These are phyloP conservation scores for Helicolenus hilgendorfi DNA, from an alignment of 2,797 vertebrate species.

Conservation along the genomic window DNA sequence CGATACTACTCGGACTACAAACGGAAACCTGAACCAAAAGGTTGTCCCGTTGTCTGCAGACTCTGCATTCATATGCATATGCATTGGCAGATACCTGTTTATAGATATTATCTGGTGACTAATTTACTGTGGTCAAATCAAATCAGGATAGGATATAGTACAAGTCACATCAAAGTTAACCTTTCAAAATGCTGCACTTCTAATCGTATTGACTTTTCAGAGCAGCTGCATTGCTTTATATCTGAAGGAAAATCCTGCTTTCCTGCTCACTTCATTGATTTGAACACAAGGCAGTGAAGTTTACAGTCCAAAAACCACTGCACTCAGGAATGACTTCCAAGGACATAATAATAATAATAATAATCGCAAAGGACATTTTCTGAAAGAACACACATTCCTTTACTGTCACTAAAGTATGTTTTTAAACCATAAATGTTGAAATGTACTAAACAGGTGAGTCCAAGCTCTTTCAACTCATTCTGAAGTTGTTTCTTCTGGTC, in stretches of 20 bases:
- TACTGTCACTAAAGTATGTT: neutral
- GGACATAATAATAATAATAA: neutral
- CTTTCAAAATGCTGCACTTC: neutral
- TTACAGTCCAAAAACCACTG: neutral
- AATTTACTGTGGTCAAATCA: neutral
- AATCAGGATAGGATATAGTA: neutral
- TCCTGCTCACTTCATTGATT: neutral
- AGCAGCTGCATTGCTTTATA: neutral
- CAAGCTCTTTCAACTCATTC: neutral
- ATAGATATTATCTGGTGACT: neutral
- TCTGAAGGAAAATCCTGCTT: neutral
- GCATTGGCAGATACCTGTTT: too few relatives aligned
- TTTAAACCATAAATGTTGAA: neutral
- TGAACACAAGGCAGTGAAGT: neutral
- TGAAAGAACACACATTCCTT: neutral
- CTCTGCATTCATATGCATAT: neutral
- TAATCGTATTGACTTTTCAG: neutral
- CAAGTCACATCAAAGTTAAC: neutral
- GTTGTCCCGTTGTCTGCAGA: neutral
- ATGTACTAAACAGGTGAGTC: neutral
- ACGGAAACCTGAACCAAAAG: neutral
- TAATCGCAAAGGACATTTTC: neutral
- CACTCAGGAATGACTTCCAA: neutral
- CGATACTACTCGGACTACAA: neutral
- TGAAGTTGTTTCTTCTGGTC: slow-evolving; percentile 7